Conservation (phyloP, 2,888 invertebrate species). For the Ctenicera cuprea region DNA sequence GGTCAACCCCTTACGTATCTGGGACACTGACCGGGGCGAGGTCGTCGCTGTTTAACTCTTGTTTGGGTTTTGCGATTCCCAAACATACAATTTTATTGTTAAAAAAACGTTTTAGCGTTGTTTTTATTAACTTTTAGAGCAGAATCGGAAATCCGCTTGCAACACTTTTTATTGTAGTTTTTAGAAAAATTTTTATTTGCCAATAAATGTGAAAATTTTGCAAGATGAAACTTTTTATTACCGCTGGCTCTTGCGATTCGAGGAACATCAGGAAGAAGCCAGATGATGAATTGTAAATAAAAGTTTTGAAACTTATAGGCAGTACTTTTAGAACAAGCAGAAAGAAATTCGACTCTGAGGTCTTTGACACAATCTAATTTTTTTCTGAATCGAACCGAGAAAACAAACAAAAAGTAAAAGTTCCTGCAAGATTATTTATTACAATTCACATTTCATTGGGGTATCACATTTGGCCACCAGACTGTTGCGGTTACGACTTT, state of each 20-base stretch:
- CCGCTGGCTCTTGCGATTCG: neutral
- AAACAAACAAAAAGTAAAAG: neutral
- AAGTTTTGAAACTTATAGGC: constrained; percentile 16
- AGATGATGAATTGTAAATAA: constrained; percentile 31
- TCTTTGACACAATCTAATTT: neutral
- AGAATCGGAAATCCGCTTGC: too few relatives aligned
- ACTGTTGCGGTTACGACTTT: too few relatives aligned
- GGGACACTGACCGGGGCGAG: constrained; percentile 64
- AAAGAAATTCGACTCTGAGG: constrained; percentile 7
- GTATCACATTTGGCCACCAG: too few relatives aligned
- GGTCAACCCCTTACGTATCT: constrained; percentile 59
- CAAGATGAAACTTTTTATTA: neutral
- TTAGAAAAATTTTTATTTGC: neutral
- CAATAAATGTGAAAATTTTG: neutral
- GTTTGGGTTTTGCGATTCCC: constrained; percentile 41
- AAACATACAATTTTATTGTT: constrained; percentile 11
- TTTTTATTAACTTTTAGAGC: neutral
- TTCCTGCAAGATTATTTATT: too few relatives aligned
- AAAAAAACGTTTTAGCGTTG: neutral
- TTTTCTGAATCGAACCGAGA: neutral
- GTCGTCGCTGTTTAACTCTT: constrained; percentile 58
- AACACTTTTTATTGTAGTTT: neutral
- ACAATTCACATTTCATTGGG: too few relatives aligned
- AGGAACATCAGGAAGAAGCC: neutral
- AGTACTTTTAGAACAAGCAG: constrained; percentile 17